Evolutionary conservation across 2,888 invertebrate species (phyloP).

Genomic region (Agriopis aurantiaria): DNA sequence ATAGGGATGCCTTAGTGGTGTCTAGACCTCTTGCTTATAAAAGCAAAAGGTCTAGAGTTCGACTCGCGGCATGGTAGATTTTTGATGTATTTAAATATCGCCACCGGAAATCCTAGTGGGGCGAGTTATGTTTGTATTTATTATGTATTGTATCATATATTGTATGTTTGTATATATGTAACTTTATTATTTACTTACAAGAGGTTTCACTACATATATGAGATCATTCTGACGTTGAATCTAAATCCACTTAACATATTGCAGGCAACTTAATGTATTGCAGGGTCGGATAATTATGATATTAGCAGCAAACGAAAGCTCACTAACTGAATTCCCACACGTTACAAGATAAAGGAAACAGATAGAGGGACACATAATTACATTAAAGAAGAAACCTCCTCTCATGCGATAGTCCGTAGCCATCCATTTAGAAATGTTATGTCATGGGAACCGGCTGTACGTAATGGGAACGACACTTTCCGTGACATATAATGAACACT

Average conservation of each 20-base stretch:
- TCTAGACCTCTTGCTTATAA: too few species aligned
- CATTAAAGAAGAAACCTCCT: conserved; percentile 41
- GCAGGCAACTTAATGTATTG: not conserved
- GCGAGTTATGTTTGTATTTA: too few species aligned
- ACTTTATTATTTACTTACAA: too few species aligned
- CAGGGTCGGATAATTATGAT: conserved; percentile 1
- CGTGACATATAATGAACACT: conserved; percentile 52
- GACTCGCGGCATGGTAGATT: too few species aligned
- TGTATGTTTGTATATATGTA: too few species aligned
- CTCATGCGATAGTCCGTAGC: conserved; percentile 28
- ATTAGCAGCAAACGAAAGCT: conserved; percentile 26
- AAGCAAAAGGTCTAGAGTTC: too few species aligned
- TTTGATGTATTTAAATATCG: too few species aligned
- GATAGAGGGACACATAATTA: conserved; percentile 43
- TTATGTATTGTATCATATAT: too few species aligned
- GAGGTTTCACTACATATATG: too few species aligned
- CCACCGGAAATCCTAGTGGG: too few species aligned
- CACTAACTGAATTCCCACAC: conserved; percentile 45
- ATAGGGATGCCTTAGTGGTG: too few species aligned
- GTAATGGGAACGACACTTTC: conserved; percentile 44
- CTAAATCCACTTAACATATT: not conserved
- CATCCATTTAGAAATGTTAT: conserved; percentile 47
- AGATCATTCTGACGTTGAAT: not conserved
- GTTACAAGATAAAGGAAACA: conserved; percentile 48
- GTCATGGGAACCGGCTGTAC: conserved; percentile 52